These are phyloP conservation scores for Nasonovia ribisnigri DNA, from an alignment of 2,888 invertebrate genomes.

Conservation along the genomic window DNA sequence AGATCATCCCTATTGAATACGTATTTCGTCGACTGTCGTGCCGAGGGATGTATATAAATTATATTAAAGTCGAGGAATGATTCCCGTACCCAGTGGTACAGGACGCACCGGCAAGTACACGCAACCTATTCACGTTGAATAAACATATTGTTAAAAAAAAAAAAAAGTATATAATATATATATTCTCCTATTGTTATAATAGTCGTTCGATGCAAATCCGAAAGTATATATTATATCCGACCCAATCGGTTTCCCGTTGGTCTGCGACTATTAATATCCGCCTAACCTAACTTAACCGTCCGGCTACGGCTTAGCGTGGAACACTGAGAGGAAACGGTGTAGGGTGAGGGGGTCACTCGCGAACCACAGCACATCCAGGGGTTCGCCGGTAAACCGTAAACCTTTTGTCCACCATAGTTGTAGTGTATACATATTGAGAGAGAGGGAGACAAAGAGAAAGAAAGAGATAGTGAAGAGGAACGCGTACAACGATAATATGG, in stretches of 20 bases:
- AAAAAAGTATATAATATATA: too few relatives aligned
- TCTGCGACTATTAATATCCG: constrained; percentile 9
- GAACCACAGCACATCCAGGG: neutral
- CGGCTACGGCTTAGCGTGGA: neutral
- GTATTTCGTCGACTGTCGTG: neutral
- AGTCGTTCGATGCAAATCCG: neutral
- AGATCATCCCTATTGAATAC: neutral
- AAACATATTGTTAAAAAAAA: neutral
- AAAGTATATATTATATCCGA: neutral
- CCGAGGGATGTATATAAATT: neutral
- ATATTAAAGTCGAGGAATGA: neutral
- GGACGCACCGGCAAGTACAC: neutral
- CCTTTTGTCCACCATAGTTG: neutral
- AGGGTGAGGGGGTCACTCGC: neutral
- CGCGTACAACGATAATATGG: neutral
- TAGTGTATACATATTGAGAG: neutral
- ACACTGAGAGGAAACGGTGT: neutral
- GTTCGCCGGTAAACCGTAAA: constrained; percentile 5
- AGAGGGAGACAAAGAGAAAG: neutral
- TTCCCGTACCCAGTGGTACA: neutral
- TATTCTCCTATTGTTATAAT: neutral
- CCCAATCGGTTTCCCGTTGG: constrained; percentile 1
- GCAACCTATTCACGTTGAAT: neutral
- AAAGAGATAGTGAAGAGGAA: neutral
- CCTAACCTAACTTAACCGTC: too few relatives aligned